Base-by-base conservation (phyloP, 2,797 vertebrate species). In the Thamnophis elegans region DNA sequence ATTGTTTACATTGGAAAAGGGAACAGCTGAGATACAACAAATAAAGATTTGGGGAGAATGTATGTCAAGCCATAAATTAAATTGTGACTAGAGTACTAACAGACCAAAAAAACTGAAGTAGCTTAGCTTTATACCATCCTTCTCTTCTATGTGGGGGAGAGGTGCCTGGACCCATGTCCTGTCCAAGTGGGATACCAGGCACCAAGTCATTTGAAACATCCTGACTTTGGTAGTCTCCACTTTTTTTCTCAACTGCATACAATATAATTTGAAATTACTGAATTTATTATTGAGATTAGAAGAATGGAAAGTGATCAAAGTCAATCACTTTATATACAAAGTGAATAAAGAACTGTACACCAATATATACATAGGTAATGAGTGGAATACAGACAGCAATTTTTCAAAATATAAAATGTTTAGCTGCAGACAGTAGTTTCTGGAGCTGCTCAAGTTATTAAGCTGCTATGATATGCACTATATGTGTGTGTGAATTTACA, bases 201-300 rank as follows among this genome's bases (percentile, higher is more conserved):
- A 47, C 62, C 51, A 90, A 55, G 5, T 68, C 47, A n/a, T 56
- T 32, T 56, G 53, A 56, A 36, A 53, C 18, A 62, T 55, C 55
- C 85, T 62, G n/a, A 47, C 20, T 47, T 47, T 82, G 20, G 20
- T 32, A 58, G 90, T 93, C 53, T 53, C 60, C 47, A 51, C 89
- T 91, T 90, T 1, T 51, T 2, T 86, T 82, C 78, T 94, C 92
- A 94, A 90, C 47, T n/a, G 65, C 55, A 22, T 2, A 42, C 51
- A 0, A 3, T 60, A 51, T 93, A 93, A 92, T 60, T 91, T 93
- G 91, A 92, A 93, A 90, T 87, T 55, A 78, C 4, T 82, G 73
- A 22, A 1, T 13, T 90, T 56, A 60, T 36, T 0, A 0, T 0
- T 0, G 13, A 26, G 55, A 14, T 73, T 42, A 91, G 65, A 88